A percentile compares a stretch with the other conserved stretches of the same genome.
Evolutionary conservation across 2,888 invertebrate species (phyloP).

Genomic region (Halocaridina rubra): DNA sequence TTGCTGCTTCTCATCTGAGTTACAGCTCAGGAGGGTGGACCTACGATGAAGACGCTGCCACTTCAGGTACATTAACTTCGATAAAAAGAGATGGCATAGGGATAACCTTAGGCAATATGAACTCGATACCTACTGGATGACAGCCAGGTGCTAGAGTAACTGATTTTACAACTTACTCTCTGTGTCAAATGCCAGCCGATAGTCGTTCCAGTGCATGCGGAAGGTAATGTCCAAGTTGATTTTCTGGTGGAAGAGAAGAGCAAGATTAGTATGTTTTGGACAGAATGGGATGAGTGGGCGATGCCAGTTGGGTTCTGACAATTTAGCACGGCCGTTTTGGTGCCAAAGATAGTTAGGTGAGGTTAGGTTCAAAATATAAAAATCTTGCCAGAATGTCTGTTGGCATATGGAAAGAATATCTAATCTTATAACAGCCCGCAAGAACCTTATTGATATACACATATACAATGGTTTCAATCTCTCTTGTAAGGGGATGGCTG

Average conservation of each 20-base stretch:
- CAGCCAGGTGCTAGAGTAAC: background rate
- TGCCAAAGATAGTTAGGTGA: background rate
- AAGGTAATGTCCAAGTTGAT: conserved; percentile 64
- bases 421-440: background rate
- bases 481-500: too few relatives aligned
- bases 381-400: background rate
- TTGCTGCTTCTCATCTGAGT: too few relatives aligned
- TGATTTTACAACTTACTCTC: conserved; percentile 14
- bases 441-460: too few relatives aligned
- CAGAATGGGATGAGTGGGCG: background rate
- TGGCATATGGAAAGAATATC: background rate
- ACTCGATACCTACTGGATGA: background rate
- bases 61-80: too few relatives aligned
- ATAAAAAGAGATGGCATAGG: background rate
- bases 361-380: background rate
- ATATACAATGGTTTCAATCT: too few relatives aligned
- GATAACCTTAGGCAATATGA: background rate
- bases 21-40: too few relatives aligned
- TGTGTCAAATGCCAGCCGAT: conserved; percentile 59
- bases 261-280: background rate
- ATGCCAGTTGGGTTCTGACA: background rate
- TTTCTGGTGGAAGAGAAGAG: conserved; percentile 60
- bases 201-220: conserved; percentile 65
- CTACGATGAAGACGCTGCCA: too few relatives aligned
- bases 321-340: too few relatives aligned